phyloP scores from a whole-genome alignment of 2,888 invertebrate species.

The Nesidiocoris tenuis region DNA sequence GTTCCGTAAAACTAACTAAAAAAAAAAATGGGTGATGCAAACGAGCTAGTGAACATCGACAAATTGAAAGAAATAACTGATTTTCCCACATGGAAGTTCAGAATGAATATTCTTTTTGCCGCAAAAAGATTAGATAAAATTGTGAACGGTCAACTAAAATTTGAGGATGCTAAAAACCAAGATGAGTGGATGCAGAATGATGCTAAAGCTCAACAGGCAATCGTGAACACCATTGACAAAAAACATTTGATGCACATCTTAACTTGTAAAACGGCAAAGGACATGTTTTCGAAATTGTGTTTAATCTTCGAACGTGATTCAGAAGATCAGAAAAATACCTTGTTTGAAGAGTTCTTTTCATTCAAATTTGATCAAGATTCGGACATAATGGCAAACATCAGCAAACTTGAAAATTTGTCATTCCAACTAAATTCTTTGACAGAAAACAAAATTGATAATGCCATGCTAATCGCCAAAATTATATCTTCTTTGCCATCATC shows the following conservation, averaged over 20 bases:
- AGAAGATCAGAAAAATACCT: neutral
- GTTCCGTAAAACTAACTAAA: too few species aligned
- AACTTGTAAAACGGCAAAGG: neutral
- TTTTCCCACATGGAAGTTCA: too few species aligned
- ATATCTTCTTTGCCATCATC: neutral
- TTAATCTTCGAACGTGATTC: neutral
- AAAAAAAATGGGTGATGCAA: too few species aligned
- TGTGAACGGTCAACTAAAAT: neutral
- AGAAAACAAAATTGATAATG: neutral
- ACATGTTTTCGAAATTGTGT: neutral
- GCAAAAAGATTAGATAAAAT: neutral
- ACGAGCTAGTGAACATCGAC: too few species aligned
- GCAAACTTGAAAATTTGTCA: neutral
- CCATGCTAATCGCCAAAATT: too few species aligned
- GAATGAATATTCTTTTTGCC: too few species aligned
- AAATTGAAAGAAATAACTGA: too few species aligned
- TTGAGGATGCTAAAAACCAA: neutral
- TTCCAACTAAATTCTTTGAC: slow-evolving; percentile 1
- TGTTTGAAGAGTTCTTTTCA: too few species aligned
- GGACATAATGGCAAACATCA: neutral
- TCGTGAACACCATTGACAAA: neutral
- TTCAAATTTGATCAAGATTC: neutral
- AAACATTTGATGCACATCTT: neutral
- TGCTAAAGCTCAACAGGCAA: neutral
- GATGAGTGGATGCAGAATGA: neutral